Evolutionary conservation across 2,888 invertebrate genomes (phyloP), one percentile per base, ranked within the genome.

Genomic region (Thereva nobilitata): DNA sequence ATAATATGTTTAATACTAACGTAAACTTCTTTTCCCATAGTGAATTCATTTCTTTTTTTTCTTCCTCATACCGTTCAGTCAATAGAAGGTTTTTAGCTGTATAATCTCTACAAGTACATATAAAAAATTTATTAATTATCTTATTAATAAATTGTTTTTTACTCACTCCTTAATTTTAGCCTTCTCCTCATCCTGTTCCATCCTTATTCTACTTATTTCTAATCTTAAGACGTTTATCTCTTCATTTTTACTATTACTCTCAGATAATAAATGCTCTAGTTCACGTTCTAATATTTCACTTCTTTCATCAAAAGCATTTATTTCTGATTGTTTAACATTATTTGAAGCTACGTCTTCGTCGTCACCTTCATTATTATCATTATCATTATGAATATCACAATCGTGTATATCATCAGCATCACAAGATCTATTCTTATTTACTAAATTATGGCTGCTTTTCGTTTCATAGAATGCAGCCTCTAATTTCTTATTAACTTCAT

Each of bases 11-110:
- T 42, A 6, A 38, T n/a, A 40, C 12, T 41, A 65, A 68, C 68
- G 42, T 41, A 2, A 67, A 23, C 47, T 64, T 67, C 8, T 52
- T 9, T n/a, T 68, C 66, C 68, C 68, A 68, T 42, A 55, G 35
- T 9, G 42, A 53, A 50, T 66, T 66, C 1, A 68, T 49, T 40
- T 68, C 38, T n/a, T 49, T 61, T 40, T 50, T 66, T 42, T 68
- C 68, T 34, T 66, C 61, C 10, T 68, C 59, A 42, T 47, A 44
- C 12, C 49, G 47, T 9, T 54, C 47, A 37, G 56, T 50, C 6
- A 66, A 12, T 37, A 66, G n/a, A 12, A 63, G 40, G 12, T 42
- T 50, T 44, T 68, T 66, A 9, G 34, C 37, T 47, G 12, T 66
- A 54, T 40, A 66, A 37, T 65, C 66, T 7, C 68, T 68, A 23